These are phyloP conservation scores for Ochropacha duplaris DNA, from an alignment of 2,888 invertebrate genomes.

Conservation along the genomic window DNA sequence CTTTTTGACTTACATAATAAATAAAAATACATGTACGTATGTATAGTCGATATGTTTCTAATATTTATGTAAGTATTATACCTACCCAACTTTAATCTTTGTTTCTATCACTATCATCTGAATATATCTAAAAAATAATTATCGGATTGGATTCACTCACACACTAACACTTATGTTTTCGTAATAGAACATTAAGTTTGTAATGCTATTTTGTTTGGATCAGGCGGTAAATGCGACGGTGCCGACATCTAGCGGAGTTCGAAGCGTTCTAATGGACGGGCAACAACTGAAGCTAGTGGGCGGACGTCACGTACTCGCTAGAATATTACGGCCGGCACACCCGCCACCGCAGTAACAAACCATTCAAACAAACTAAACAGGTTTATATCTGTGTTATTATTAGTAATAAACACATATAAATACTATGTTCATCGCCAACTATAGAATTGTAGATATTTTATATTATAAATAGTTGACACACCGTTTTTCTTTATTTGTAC, in stretches of 20 bases:
- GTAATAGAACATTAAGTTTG: neutral
- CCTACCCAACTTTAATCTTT: too few relatives aligned
- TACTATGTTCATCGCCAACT: neutral
- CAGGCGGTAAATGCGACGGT: constrained; percentile 48
- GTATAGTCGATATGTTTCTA: too few relatives aligned
- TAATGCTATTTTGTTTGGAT: neutral
- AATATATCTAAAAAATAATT: too few relatives aligned
- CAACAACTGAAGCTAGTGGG: constrained; percentile 74
- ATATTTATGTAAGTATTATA: too few relatives aligned
- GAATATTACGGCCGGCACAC: constrained; percentile 64
- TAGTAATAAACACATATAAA: neutral
- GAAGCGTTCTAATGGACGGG: constrained; percentile 75
- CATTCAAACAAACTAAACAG: constrained; percentile 8
- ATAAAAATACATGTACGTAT: too few relatives aligned
- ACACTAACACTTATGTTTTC: neutral
- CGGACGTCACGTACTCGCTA: constrained; percentile 70
- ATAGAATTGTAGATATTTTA: neutral
- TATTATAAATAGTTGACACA: neutral
- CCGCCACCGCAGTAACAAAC: constrained; percentile 51
- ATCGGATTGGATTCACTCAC: neutral
- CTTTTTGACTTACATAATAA: too few relatives aligned
- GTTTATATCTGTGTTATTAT: constrained; percentile 8
- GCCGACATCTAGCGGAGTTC: constrained; percentile 57
- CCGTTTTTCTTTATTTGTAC: neutral
- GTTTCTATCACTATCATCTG: too few relatives aligned